Percentiles rank a stretch among this genome's conserved stretches.
phyloP scores from a whole-genome alignment of 2,797 vertebrate genomes.

The Atherinosoma microstoma region DNA sequence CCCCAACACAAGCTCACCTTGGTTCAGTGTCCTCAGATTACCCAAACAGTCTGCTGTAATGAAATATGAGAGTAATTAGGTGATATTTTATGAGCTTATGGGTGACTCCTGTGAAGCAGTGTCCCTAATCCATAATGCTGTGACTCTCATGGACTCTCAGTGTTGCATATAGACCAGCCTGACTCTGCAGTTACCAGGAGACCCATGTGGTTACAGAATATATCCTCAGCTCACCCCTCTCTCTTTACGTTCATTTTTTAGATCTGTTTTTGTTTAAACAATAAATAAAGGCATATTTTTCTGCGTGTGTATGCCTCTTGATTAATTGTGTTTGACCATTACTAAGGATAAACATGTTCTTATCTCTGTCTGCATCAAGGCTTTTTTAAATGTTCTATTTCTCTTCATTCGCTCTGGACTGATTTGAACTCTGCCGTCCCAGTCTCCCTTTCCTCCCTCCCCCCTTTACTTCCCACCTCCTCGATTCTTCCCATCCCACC shows the following conservation, averaged over 20 bases:
- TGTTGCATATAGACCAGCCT: constrained; percentile 53
- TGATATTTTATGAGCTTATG: constrained; percentile 23
- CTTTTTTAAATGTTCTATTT: constrained; percentile 22
- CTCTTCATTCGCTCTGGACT: constrained; percentile 53
- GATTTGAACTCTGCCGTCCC: constrained; percentile 65
- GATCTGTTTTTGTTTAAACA: constrained; percentile 22
- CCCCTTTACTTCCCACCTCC: constrained; percentile 4
- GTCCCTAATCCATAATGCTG: constrained; percentile 52
- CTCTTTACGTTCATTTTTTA: constrained; percentile 10
- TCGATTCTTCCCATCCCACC: constrained; percentile 34
- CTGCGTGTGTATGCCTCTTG: constrained; percentile 11
- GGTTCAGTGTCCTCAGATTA: neutral
- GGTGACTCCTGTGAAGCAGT: constrained; percentile 41
- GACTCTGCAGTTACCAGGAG: constrained; percentile 41
- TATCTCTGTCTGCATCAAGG: constrained; percentile 45
- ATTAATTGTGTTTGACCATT: constrained; percentile 41
- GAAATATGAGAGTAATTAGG: constrained; percentile 16
- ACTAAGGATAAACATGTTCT: constrained; percentile 43
- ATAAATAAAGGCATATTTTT: constrained; percentile 17
- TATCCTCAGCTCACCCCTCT: constrained; percentile 67
- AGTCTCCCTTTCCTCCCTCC: constrained; percentile 40
- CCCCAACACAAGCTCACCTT: neutral
- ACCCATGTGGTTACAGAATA: constrained; percentile 37
- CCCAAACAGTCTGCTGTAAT: constrained; percentile 7
- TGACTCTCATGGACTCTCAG: constrained; percentile 41